Evolutionary conservation across 2,797 vertebrate species (phyloP), one percentile per base, ranked within the genome.

Genomic region (Gobionotothen gibberifrons): DNA sequence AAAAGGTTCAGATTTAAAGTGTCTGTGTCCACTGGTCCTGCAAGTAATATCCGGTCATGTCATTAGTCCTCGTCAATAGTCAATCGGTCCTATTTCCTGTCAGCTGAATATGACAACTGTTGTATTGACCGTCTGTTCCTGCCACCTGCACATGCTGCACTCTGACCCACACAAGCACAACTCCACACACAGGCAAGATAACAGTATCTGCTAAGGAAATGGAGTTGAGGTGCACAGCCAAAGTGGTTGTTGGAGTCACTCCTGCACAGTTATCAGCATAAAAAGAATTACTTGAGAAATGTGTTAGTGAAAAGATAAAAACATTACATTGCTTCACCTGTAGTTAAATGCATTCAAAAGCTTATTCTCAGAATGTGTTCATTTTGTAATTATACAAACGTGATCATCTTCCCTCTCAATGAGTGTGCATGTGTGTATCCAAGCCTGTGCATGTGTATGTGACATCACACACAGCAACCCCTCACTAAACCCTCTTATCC

Each of bases 401-500:
- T 55, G 64, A 58, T 69, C 44, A 66, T 56, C 61, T 17, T 62
- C 46, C 67, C 47, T 58, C 51, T 54, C 43, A 26, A 32, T 72
- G 47, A 58, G 40, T 58, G 70, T 72, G 49, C 26, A 7, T 65
- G 54, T 74, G 7, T 54, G 69, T 61, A 49, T 63, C 5, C 59
- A 58, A 42, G 75, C 46, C 48, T 12, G 16, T 65, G 67, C 29
- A 7, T 77, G 76, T 52, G 68, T 83, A 46, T 83, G 76, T 88
- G 87, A 87, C 90, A 89, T 87, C 79, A 81, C 83, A 90, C 87
- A 87, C 89, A 80, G 85, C 78, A 81, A 70, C 84, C 86, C 76
- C 74, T 79, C 80, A 49, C 87, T 92, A 92, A 93, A 90, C 80
- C 91, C 85, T 87, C 85, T 92, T 92, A 92, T 92, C 87, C 93